Evolutionary conservation across 2,888 invertebrate species (phyloP).

Genomic region (Corbicula japonica): DNA sequence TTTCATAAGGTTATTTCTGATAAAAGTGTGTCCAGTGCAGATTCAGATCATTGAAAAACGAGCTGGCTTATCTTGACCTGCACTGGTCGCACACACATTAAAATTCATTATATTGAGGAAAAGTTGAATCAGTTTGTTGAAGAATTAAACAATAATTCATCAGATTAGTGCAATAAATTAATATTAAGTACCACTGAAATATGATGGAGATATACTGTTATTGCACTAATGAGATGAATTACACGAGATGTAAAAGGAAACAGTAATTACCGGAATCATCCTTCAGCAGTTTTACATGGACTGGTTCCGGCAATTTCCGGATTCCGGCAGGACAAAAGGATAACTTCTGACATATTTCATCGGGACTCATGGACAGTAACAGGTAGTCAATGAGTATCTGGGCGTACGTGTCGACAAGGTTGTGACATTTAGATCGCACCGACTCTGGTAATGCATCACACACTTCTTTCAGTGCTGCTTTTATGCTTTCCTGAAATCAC

Average conservation of each 20-base stretch:
- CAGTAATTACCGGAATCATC: conserved; percentile 26
- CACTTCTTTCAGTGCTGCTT: conserved; percentile 90
- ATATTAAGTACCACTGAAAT: not conserved
- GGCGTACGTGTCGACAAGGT: conserved; percentile 88
- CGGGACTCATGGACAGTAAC: conserved; percentile 77
- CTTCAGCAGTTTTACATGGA: conserved; percentile 35
- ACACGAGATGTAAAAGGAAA: no score
- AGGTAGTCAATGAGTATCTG: conserved; percentile 75
- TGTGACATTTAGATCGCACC: conserved; percentile 91
- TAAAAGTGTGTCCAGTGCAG: no score
- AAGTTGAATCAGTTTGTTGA: no score
- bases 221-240: no score
- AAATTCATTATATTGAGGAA: no score
- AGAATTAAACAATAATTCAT: no score
- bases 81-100: not conserved
- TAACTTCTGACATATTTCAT: conserved; percentile 74
- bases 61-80: no score
- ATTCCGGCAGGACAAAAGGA: conserved; percentile 71
- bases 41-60: no score
- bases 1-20: no score
- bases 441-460: conserved; percentile 92
- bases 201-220: no score
- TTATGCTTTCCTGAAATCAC: conserved; percentile 89
- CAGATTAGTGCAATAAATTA: not conserved
- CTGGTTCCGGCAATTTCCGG: conserved; percentile 12